Base-by-base conservation (phyloP, 2,113 vertebrate species). In the Phrynosoma blainvillii region DNA sequence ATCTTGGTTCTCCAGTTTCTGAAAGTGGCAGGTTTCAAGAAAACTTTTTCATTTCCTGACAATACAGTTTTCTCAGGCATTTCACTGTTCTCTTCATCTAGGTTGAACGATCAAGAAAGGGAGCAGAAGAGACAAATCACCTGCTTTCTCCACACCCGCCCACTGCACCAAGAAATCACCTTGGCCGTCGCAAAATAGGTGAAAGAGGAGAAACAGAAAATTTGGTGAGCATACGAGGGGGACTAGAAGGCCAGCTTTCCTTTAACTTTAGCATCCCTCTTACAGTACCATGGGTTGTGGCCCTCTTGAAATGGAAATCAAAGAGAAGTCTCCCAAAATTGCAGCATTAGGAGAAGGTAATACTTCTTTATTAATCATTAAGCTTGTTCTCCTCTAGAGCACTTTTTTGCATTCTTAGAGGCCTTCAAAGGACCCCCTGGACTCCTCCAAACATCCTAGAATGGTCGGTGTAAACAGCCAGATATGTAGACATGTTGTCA, bases 131-230 rank as follows among this genome's bases (percentile, higher is more conserved):
- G 47, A 86, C 93, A 1, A 76, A 93, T 75, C 92, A 84, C 30
- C 4, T 96, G 84, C 92, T 95, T 40, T 96, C 94, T 77, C 98
- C 98, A 0, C 98, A 87, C 0, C 98, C 98, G 0, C 98, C 98
- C 0, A 82, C 76, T 0, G 93, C 93, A 2, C 96, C 97, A 1
- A 97, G 95, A 89, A 95, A 10, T 32, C 87, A 12, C 3, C 84
- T 75, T 0, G 88, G 94, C 20, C 96, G 86, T 76, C 93, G 90
- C 56, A 95, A 95, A 27, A 86, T 93, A 1, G 93, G 94, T 13
- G 92, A 97, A 30, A 94, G 86, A 83, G 96, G 96, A 20, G 90
- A 92, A 66, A 95, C 95, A 0, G 95, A 96, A 32, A 96, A 95
- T 21, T 93, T 93, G 88, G 98, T 99, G 92, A 98, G 98, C 97